Evolutionary conservation across 2,888 invertebrate species (phyloP), one percentile per base, ranked within the genome.

Genomic region (Netelia virgata): DNA sequence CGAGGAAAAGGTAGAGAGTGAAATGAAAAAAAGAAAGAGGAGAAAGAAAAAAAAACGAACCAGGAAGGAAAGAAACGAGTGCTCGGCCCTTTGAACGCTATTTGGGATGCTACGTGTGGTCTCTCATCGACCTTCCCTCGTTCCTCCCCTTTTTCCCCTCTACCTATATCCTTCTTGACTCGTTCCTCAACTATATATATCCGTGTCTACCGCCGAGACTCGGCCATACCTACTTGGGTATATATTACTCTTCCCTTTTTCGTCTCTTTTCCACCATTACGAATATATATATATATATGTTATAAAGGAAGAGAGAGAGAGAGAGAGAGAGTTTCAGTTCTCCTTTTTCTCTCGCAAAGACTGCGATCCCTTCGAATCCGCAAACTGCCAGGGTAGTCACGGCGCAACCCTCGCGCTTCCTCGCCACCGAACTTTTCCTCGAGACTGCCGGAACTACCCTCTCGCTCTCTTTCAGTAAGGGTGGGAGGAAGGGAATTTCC

Each of bases 61-160:
- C 5, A 6, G 36, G 36, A 36, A 36, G 36, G 36, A 36, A 36
- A 36, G 36, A 36, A 66, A 63, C 82, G 61, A 74, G 70, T 72
- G 81, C 76, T 83, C 53, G 82, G 79, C 82, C 89, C 87, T 90
- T 89, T 87, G 88, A 88, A 80, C 87, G 84, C 88, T 89, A 85
- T 87, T 90, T 90, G 88, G 84, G 87, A 91, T 90, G 89, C 89
- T 80, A 79, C 78, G 82, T 87, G 87, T 87, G 77, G 82, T 72
- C 74, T 87, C 50, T 79, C 78, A 59, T 83, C 80, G 64, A 75
- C 76, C 72, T 86, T 81, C 59, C 61, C 57, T 80, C 20, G 68
- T 72, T 36, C 76, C 76, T 61, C 81, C 63, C 73, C 72, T 80
- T 79, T 61, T 80, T 84, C 81, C 73, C 63, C 66, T 75, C 68